Conservation (phyloP, 2,797 vertebrate genomes). For the Myotis findleyi region DNA sequence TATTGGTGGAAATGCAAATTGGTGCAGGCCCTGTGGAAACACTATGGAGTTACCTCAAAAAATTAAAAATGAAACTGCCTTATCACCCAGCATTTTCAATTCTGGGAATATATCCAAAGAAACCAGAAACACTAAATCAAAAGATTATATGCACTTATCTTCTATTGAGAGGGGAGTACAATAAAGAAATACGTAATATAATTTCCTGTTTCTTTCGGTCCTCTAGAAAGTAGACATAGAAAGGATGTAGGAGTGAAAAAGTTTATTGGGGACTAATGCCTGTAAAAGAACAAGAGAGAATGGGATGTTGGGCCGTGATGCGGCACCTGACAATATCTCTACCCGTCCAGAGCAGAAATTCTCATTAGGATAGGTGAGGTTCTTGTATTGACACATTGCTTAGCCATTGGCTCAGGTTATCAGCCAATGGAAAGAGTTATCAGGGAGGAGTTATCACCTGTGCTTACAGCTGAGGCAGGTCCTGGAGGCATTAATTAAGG, state of each 20-base stretch:
- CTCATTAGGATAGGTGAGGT: neutral
- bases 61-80: neutral
- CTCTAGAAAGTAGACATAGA: neutral
- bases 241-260: neutral
- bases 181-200: neutral
- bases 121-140: neutral
- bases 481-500: neutral
- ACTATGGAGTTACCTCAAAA: neutral
- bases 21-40: neutral
- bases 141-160: neutral
- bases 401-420: neutral
- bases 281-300: neutral
- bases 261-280: neutral
- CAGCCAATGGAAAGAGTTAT: no score
- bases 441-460: neutral
- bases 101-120: neutral
- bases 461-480: neutral
- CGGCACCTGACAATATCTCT: neutral
- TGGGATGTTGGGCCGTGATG: neutral
- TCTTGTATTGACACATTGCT: neutral
- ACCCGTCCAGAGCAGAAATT: neutral
- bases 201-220: neutral
- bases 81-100: neutral
- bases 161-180: neutral
- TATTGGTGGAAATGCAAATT: neutral